Conservation (phyloP, 2,888 invertebrate species). For the Drosophila lutescens region DNA sequence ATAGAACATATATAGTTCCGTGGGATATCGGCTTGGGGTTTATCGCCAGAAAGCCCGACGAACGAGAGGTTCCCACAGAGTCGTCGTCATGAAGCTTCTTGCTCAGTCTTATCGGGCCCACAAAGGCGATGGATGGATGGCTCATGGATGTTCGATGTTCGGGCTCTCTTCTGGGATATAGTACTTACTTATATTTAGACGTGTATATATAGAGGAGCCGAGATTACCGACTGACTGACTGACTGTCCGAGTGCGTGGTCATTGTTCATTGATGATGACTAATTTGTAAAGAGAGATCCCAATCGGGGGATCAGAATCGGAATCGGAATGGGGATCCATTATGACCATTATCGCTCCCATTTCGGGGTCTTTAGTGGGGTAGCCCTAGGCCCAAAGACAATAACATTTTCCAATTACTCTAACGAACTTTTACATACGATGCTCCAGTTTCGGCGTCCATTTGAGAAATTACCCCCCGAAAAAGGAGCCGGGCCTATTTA, state of each 20-base stretch:
- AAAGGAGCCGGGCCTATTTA: constrained; percentile 30
- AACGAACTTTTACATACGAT: constrained; percentile 48
- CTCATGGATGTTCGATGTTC: constrained; percentile 10
- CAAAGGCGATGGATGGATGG: constrained; percentile 1
- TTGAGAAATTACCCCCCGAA: constrained; percentile 28
- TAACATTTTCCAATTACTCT: constrained; percentile 49
- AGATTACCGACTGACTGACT: neutral
- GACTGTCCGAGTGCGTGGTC: constrained; percentile 20
- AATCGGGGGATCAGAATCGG: constrained; percentile 4
- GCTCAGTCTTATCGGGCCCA: constrained; percentile 8
- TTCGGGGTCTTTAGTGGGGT: constrained; percentile 53
- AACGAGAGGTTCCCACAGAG: constrained; percentile 30
- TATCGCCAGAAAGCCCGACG: constrained; percentile 8
- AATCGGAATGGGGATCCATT: constrained; percentile 21
- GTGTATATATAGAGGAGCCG: neutral
- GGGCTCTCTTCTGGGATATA: neutral
- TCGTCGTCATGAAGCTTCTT: neutral
- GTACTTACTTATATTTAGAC: constrained; percentile 14
- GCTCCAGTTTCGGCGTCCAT: constrained; percentile 36
- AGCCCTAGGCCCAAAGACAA: constrained; percentile 50
- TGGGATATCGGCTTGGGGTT: constrained; percentile 1
- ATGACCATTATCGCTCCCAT: constrained; percentile 58
- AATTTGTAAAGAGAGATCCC: constrained; percentile 24
- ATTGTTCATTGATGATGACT: constrained; percentile 44
- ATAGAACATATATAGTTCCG: neutral